A percentile compares a stretch with the other conserved stretches of the same genome.
phyloP scores from a whole-genome alignment of 2,797 vertebrate species.

The Gila robusta region DNA sequence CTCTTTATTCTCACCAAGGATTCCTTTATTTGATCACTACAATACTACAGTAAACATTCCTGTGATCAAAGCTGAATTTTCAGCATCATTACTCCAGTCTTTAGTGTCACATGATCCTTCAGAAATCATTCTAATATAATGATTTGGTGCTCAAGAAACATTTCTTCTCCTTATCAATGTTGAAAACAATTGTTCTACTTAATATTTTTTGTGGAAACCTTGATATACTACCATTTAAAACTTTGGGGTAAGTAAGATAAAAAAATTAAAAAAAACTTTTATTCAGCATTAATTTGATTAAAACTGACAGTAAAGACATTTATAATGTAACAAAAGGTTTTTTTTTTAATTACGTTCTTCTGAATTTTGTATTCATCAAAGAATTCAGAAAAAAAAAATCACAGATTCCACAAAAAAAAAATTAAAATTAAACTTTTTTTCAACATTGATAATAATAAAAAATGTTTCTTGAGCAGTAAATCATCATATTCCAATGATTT shows the following conservation, averaged over 20 bases:
- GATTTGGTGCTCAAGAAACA: not conserved
- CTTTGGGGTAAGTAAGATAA: not conserved
- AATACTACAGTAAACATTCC: not conserved
- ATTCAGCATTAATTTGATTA: too few species aligned
- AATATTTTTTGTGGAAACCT: too few species aligned
- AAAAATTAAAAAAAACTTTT: too few species aligned
- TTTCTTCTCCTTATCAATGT: too few species aligned
- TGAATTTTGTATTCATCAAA: not conserved
- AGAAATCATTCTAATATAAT: too few species aligned
- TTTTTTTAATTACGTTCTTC: too few species aligned
- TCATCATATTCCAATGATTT: too few species aligned
- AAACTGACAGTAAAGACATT: not conserved
- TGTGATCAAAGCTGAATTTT: not conserved
- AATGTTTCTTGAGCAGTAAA: not conserved
- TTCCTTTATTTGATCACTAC: not conserved
- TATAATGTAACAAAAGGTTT: not conserved
- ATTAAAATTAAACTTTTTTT: not conserved
- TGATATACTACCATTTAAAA: not conserved
- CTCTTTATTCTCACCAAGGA: not conserved
- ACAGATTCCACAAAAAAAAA: too few species aligned
- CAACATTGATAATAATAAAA: not conserved
- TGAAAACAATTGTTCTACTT: too few species aligned
- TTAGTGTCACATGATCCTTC: too few species aligned
- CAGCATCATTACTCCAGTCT: not conserved
- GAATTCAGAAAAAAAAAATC: too few species aligned